phyloP scores from a whole-genome alignment of 1,140 invertebrate species.

The Muscidifurax raptorellus region DNA sequence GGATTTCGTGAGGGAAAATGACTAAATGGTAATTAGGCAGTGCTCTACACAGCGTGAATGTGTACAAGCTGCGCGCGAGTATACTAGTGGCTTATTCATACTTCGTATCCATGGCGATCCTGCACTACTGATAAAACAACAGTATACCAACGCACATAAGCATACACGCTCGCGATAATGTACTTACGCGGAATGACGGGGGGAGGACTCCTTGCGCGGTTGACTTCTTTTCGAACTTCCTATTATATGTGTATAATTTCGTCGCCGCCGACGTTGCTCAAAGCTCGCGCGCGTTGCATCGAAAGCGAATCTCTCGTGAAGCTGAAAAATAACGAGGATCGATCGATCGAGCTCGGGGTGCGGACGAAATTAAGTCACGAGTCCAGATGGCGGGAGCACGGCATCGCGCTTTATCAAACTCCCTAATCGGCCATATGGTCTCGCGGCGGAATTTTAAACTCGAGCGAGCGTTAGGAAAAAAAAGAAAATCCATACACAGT shows the following conservation, averaged over 20 bases:
- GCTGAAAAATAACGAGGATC: not conserved
- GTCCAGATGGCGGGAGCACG: constrained; percentile 55
- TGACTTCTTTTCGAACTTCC: constrained; percentile 51
- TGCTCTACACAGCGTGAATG: constrained; percentile 51
- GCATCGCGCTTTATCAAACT: constrained; percentile 44
- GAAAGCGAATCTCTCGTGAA: not conserved
- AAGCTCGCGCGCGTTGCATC: not conserved
- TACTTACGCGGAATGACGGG: constrained; percentile 64
- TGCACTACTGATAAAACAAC: constrained; percentile 76
- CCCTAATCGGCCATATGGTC: constrained; percentile 57
- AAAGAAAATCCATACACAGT: not conserved
- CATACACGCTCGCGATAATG: constrained; percentile 54
- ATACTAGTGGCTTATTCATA: constrained; percentile 68
- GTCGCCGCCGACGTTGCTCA: not conserved
- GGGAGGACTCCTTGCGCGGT: constrained; percentile 66
- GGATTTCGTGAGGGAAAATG: constrained; percentile 57
- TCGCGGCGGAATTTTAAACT: not conserved
- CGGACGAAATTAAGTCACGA: not conserved
- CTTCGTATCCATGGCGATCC: constrained; percentile 74
- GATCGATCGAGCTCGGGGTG: not conserved
- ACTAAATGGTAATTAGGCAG: constrained; percentile 71
- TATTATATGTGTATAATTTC: not conserved
- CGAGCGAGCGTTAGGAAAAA: not conserved
- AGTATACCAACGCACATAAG: constrained; percentile 60
- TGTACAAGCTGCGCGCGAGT: constrained; percentile 13